Evolutionary conservation across 2,113 vertebrate genomes (phyloP), one percentile per base, ranked within the genome.

Genomic region (Hypomesus transpacificus): DNA sequence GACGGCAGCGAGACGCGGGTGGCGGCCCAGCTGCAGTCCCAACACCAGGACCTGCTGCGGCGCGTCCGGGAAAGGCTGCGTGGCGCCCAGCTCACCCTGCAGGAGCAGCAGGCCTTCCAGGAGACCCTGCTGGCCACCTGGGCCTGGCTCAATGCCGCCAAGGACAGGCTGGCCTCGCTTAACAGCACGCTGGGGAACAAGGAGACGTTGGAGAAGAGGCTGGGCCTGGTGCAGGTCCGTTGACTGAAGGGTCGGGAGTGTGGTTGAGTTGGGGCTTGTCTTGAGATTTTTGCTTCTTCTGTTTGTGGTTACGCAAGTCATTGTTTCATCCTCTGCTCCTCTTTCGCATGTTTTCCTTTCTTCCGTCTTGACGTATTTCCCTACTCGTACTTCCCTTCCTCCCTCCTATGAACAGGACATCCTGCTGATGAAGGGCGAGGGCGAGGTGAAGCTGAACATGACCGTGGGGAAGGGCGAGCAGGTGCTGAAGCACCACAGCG

Each of bases 391-490:
- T 22, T 39, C 1, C 28, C 14, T 6, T 56, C 22, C 66, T n/a
- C 3, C 66, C 17, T 59, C 64, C 0, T 62, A 7, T 71, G 54
- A 78, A 20, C 52, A 99, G 97, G 97, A 99, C 26, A 94, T 98
- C 73, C 87, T 99, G 62, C 86, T 99, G 70, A 93, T 96, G 92
- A 98, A 96, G 85, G 97, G 96, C 0, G 96, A 99, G 17, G 96
- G 96, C 3, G 97, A 99, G 66, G 95, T 99, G 34, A 98, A 96
- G 76, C 82, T 99, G 80, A 99, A 98, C 65, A 93, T 99, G 94
- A 93, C 96, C 6, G 93, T 98, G 16, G 97, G 97, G 65, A 99
- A 98, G 90, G 95, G 95, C 54, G 96, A 99, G 22, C 94, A 97
- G 87, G 93, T 94, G 4, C 81, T 95, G 75, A 95, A 89, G 80